These are phyloP conservation scores for Cromileptes altivelis DNA, from an alignment of 2,113 vertebrate species.

Conservation along the genomic window DNA sequence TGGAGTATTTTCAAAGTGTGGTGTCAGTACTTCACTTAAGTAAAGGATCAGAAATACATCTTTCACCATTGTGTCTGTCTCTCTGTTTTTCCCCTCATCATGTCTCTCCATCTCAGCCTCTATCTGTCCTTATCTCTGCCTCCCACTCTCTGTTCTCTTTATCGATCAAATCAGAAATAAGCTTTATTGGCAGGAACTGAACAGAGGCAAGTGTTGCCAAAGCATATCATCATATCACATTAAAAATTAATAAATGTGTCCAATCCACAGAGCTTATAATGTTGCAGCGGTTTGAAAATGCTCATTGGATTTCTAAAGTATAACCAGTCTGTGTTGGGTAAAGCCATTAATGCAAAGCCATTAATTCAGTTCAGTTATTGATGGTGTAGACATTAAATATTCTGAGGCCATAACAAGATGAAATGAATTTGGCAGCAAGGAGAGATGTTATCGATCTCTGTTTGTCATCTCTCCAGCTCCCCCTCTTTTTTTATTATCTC, in stretches of 20 bases:
- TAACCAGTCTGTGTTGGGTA: not conserved
- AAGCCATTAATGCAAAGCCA: not conserved
- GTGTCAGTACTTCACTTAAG: not conserved
- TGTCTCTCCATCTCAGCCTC: not conserved
- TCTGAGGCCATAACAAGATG: slow-evolving; percentile 39
- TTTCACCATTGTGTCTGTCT: not conserved
- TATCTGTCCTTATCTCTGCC: not conserved
- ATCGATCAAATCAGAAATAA: not conserved
- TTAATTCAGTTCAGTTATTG: not conserved
- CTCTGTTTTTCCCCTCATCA: too few species aligned
- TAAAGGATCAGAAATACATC: not conserved
- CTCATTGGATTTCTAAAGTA: not conserved
- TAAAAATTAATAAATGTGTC: not conserved
- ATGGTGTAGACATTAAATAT: slow-evolving; percentile 14
- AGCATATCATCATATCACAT: slow-evolving; percentile 11
- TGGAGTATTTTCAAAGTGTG: not conserved
- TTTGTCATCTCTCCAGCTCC: slow-evolving; percentile 3
- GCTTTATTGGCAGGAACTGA: not conserved
- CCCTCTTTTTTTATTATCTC: too few species aligned
- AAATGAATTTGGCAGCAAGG: slow-evolving; percentile 37
- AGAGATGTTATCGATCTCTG: slow-evolving; percentile 30
- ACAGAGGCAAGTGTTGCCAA: not conserved
- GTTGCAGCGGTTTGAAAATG: not conserved
- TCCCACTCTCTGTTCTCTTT: not conserved
- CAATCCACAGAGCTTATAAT: not conserved